Evolutionary conservation across 2,797 vertebrate genomes (phyloP).

Genomic region (Trichosurus vulpecula): DNA sequence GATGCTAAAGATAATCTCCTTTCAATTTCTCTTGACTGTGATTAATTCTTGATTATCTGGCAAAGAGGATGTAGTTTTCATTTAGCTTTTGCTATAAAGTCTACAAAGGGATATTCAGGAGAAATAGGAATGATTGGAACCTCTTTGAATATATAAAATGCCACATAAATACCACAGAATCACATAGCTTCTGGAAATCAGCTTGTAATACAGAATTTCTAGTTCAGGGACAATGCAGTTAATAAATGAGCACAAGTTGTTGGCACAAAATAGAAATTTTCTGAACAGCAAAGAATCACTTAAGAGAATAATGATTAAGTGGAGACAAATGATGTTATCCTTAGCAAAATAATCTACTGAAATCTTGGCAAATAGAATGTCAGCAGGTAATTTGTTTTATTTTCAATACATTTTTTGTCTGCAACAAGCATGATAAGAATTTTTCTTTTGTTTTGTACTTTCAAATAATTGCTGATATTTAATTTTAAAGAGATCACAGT

Average conservation of each 20-base stretch:
- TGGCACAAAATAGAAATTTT: slow-evolving; percentile 73
- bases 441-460: slow-evolving; percentile 54
- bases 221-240: slow-evolving; percentile 55
- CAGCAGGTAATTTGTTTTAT: slow-evolving; percentile 77
- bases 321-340: slow-evolving; percentile 77
- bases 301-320: slow-evolving; percentile 77
- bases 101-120: slow-evolving; percentile 14
- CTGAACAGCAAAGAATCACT: slow-evolving; percentile 69
- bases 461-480: slow-evolving; percentile 46
- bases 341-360: slow-evolving; percentile 81
- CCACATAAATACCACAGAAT: slow-evolving; percentile 20
- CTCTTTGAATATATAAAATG: not conserved
- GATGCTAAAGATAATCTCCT: slow-evolving; percentile 14
- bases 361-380: slow-evolving; percentile 78
- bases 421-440: slow-evolving; percentile 4
- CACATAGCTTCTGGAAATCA: slow-evolving; percentile 64
- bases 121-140: slow-evolving; percentile 35
- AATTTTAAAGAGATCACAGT: slow-evolving; percentile 50
- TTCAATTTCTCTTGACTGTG: not conserved
- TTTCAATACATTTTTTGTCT: slow-evolving; percentile 70
- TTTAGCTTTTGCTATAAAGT: slow-evolving; percentile 51
- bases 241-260: slow-evolving; percentile 73
- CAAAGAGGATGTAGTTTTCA: slow-evolving; percentile 13
- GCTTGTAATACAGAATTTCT: slow-evolving; percentile 58
- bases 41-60: slow-evolving; percentile 3